Conservation (phyloP, 2,113 vertebrate species). For the Chionodraco myersi region DNA sequence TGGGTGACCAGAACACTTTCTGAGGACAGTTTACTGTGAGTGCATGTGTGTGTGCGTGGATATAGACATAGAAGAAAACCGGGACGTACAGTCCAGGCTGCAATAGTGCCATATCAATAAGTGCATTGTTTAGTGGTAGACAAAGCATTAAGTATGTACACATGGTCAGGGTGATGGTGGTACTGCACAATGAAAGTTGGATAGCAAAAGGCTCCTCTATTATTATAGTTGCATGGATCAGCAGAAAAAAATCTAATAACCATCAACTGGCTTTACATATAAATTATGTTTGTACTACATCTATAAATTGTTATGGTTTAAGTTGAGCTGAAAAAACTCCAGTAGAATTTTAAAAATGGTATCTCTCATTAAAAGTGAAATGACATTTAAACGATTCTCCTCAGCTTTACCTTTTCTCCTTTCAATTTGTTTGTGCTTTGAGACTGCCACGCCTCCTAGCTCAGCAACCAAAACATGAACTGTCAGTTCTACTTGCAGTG, state of each 20-base stretch:
- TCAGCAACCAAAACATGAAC: neutral
- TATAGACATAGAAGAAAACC: neutral
- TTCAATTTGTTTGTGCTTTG: too few relatives aligned
- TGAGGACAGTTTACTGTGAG: slow-evolving; percentile 6
- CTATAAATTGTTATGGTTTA: neutral
- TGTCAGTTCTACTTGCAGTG: neutral
- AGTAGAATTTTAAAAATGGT: neutral
- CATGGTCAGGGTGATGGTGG: neutral
- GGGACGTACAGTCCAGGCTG: slow-evolving; percentile 22
- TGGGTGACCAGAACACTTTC: slow-evolving; percentile 38
- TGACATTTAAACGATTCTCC: neutral
- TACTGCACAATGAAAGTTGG: slow-evolving; percentile 5
- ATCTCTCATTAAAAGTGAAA: too few relatives aligned
- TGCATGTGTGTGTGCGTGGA: slow-evolving; percentile 6
- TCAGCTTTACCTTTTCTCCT: neutral
- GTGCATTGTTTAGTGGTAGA: slow-evolving; percentile 49
- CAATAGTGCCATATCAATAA: slow-evolving; percentile 36
- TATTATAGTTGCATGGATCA: slow-evolving; percentile 8
- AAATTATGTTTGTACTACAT: neutral
- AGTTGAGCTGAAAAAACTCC: neutral
- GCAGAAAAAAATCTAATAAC: slow-evolving; percentile 1
- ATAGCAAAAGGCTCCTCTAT: slow-evolving; percentile 7
- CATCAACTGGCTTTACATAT: neutral
- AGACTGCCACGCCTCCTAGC: neutral
- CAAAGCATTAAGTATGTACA: slow-evolving; percentile 49